Evolutionary conservation across 2,797 vertebrate species (phyloP).

Genomic region (Gephyroberyx darwinii): DNA sequence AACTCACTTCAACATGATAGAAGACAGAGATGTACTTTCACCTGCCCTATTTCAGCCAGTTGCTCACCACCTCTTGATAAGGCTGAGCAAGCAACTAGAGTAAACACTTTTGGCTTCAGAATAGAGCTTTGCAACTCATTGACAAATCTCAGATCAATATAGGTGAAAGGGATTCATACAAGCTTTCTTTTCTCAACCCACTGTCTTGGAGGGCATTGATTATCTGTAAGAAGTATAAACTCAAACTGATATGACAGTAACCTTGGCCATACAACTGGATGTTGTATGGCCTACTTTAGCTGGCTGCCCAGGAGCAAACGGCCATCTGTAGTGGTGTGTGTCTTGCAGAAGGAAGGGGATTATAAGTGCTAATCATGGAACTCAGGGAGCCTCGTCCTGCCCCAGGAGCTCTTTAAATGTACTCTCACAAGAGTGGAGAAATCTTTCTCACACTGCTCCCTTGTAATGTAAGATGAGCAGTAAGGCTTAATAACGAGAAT

Average conservation of each 20-base stretch:
- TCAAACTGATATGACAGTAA: not conserved
- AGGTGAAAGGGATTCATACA: not conserved
- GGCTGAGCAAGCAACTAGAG: not conserved
- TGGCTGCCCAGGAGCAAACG: constrained; percentile 34
- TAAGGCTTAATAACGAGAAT: constrained; percentile 28
- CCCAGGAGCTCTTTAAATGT: not conserved
- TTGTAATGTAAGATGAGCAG: constrained; percentile 5
- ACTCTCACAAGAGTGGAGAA: constrained; percentile 22
- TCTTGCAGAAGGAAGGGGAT: constrained; percentile 58
- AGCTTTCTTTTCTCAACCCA: not conserved
- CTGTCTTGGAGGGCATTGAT: not conserved
- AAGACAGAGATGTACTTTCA: constrained; percentile 35
- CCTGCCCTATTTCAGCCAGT: constrained; percentile 15
- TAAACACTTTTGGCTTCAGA: constrained; percentile 18
- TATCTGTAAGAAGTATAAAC: not conserved
- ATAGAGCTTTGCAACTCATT: constrained; percentile 14
- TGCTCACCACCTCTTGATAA: not conserved
- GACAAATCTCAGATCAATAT: not conserved
- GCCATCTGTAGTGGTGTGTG: constrained; percentile 41
- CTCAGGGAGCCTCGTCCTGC: not conserved
- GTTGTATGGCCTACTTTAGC: constrained; percentile 53
- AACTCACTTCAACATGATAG: not conserved
- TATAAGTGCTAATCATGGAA: constrained; percentile 31
- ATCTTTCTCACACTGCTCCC: constrained; percentile 19
- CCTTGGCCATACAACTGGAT: not conserved